phyloP scores from a whole-genome alignment of 2,888 invertebrate species.

The Eugnorisma glareosa region DNA sequence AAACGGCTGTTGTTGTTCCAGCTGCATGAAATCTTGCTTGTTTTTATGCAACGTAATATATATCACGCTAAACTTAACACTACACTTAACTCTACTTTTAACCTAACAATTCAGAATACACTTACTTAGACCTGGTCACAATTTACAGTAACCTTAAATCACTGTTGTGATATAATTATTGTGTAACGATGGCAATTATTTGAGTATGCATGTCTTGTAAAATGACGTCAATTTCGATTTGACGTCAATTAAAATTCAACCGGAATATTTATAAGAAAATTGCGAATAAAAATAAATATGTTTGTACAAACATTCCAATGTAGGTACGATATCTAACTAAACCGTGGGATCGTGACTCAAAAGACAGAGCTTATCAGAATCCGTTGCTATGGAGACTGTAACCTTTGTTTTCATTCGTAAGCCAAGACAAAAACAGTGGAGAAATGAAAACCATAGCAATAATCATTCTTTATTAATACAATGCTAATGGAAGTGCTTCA shows the following conservation, averaged over 20 bases:
- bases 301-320: background rate
- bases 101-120: background rate
- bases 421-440: background rate
- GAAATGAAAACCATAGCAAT: slow-evolving; percentile 9
- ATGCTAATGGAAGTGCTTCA: slow-evolving; percentile 36
- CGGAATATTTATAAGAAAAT: background rate
- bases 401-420: background rate
- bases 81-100: background rate
- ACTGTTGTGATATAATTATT: background rate
- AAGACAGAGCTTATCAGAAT: background rate
- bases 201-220: background rate
- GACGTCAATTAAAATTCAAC: background rate
- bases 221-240: too few species aligned
- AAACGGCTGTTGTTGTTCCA: background rate
- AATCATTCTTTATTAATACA: slow-evolving; percentile 35
- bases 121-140: background rate
- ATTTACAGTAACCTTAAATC: too few species aligned
- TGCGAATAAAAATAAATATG: background rate
- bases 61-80: too few species aligned
- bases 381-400: background rate
- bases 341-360: background rate
- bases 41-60: background rate
- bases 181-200: background rate
- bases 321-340: background rate
- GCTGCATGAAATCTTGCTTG: background rate